Percentiles rank a stretch among this genome's conserved stretches.
These are phyloP conservation scores for Falco novaeseelandiae DNA, from an alignment of 2,797 vertebrate genomes.

Conservation along the genomic window DNA sequence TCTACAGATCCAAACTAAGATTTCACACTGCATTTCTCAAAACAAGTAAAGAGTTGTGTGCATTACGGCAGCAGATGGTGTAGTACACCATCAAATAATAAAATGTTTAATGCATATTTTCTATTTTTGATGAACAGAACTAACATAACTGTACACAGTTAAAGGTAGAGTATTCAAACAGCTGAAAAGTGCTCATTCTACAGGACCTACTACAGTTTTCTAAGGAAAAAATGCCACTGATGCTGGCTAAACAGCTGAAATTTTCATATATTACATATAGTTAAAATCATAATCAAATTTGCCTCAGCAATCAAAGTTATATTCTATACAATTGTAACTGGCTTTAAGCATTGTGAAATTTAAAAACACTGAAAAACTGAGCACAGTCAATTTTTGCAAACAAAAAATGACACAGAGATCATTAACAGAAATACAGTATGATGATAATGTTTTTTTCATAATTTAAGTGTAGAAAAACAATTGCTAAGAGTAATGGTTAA, in stretches of 20 bases:
- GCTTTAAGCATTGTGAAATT: background rate
- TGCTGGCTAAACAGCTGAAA: background rate
- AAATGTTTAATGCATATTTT: background rate
- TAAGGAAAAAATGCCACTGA: background rate
- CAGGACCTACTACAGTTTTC: background rate
- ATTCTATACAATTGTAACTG: background rate
- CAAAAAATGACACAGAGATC: background rate
- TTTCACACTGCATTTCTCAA: constrained; percentile 4
- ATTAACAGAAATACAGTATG: background rate
- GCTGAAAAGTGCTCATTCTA: background rate
- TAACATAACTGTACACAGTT: constrained; percentile 1
- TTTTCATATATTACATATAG: background rate
- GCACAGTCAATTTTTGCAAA: background rate
- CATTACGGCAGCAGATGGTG: constrained; percentile 20
- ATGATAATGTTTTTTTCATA: background rate
- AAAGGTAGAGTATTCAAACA: background rate
- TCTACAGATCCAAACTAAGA: constrained; percentile 7
- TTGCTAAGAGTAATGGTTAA: background rate
- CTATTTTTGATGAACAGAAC: constrained; percentile 3
- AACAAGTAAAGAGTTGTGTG: constrained; percentile 14
- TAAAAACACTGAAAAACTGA: background rate
- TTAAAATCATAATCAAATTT: constrained; percentile 29
- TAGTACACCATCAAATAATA: constrained; percentile 9
- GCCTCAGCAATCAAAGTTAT: background rate
- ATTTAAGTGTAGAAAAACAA: background rate